These are phyloP conservation scores for Euleptes europaea DNA, from an alignment of 2,113 vertebrate genomes.

Conservation along the genomic window DNA sequence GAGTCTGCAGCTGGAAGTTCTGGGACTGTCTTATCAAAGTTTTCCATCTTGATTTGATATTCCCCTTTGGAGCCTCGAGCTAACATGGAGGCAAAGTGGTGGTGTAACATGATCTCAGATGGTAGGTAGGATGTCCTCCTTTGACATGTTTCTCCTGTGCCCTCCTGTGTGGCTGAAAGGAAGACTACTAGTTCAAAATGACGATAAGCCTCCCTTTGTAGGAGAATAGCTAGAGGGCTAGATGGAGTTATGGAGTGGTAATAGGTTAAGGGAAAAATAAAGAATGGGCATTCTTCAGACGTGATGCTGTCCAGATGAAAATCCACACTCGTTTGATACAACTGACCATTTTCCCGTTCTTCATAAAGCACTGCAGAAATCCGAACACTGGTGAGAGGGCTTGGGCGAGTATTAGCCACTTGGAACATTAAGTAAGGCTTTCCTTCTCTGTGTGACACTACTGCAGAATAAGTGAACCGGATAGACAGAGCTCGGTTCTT, in stretches of 20 bases:
- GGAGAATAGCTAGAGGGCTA: slow-evolving; percentile 85
- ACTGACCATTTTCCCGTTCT: slow-evolving; percentile 83
- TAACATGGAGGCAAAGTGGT: slow-evolving; percentile 81
- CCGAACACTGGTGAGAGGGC: slow-evolving; percentile 86
- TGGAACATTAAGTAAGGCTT: slow-evolving; percentile 88
- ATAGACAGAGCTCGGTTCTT: slow-evolving; percentile 92
- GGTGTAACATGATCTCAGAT: slow-evolving; percentile 88
- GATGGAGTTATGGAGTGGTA: slow-evolving; percentile 82
- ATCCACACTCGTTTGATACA: slow-evolving; percentile 89
- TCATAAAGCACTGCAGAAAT: slow-evolving; percentile 91
- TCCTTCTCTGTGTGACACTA: slow-evolving; percentile 84
- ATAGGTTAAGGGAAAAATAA: slow-evolving; percentile 93
- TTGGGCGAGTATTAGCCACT: slow-evolving; percentile 88
- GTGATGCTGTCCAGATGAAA: slow-evolving; percentile 86
- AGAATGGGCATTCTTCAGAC: slow-evolving; percentile 86
- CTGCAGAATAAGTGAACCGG: slow-evolving; percentile 87
- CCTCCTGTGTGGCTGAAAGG: slow-evolving; percentile 91
- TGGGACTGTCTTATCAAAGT: slow-evolving; percentile 86
- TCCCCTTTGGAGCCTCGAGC: slow-evolving; percentile 81
- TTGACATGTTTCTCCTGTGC: slow-evolving; percentile 91
- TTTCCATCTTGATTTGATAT: slow-evolving; percentile 87
- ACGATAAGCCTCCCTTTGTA: slow-evolving; percentile 77
- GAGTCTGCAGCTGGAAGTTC: slow-evolving; percentile 75
- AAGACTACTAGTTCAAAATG: slow-evolving; percentile 93
- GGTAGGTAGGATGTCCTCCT: slow-evolving; percentile 94